Evolutionary conservation across 2,888 invertebrate species (phyloP), one percentile per base, ranked within the genome.

Genomic region (Xiphydria camelus): DNA sequence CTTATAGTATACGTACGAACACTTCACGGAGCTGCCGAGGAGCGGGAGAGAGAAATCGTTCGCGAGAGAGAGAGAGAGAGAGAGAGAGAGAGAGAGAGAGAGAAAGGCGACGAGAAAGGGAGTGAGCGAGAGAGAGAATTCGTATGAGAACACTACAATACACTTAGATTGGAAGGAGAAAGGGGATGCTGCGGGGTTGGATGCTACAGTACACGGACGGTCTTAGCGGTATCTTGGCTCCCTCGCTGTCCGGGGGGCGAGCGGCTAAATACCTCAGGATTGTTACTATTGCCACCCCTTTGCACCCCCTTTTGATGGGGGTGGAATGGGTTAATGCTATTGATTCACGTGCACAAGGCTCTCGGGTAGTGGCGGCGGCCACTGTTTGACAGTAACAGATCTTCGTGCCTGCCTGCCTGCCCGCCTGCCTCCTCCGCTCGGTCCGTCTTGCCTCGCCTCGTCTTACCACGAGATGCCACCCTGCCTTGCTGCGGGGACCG

Each of bases 261-360:
- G 61, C 66, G 66, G 71, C 74, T 75, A 75, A 75, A 75, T 75
- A 75, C 74, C 74, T 73, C 75, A 68, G 72, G 71, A 75, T 74
- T 75, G 75, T 75, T 75, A 75, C 74, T 70, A 71, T 70, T 74
- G 70, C 73, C 62, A 68, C 63, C 63, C 61, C 52, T 52, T 53
- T 53, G 20, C 38, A 31, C 45, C 33, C 63, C 59, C 67, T 62
- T 70, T 69, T 69, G 67, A 74, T 73, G 69, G 65, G n/a, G 63
- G 59, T 70, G 70, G 73, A 74, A 74, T 71, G 75, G 71, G 72
- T 73, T 75, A 75, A 75, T 75, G 75, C 75, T 75, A 75, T 75
- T 75, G 75, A 75, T 75, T 75, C 75, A 73, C 75, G 69, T 69
- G 67, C 68, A 66, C 70, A 61, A 67, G 68, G 48, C 57, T 50